These are phyloP conservation scores for Bombus turneri DNA, from an alignment of 1,140 invertebrate species.

Conservation along the genomic window DNA sequence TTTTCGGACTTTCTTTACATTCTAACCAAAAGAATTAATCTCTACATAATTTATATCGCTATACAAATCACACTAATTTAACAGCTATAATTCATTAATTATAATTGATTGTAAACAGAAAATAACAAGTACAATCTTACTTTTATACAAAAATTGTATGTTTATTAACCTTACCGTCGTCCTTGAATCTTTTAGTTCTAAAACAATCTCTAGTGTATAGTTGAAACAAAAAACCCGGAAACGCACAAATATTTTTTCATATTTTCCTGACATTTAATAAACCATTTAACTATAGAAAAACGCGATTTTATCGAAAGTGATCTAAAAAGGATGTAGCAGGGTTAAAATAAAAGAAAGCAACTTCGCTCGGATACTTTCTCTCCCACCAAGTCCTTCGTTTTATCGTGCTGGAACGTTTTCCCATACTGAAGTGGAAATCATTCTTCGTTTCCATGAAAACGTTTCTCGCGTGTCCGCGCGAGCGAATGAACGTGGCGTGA, in stretches of 20 bases:
- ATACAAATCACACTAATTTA: no score
- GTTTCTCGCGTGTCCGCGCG: neutral
- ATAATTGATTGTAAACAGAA: neutral
- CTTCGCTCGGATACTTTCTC: neutral
- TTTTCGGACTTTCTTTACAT: no score
- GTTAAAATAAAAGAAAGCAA: neutral
- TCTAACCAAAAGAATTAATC: neutral
- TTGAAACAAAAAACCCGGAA: neutral
- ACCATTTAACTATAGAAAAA: no score
- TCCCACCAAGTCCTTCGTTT: neutral
- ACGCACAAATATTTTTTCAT: no score
- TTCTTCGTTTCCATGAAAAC: neutral
- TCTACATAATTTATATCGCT: no score
- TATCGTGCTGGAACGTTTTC: neutral
- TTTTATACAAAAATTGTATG: neutral
- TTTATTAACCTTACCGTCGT: neutral
- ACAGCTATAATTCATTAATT: neutral
- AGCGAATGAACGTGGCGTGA: conserved; percentile 6
- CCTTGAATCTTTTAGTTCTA: neutral
- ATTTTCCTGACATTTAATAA: no score
- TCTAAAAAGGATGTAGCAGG: no score
- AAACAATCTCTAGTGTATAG: neutral
- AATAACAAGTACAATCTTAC: neutral
- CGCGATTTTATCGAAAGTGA: no score
- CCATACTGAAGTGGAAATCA: neutral